Conservation (phyloP, 2,113 vertebrate species). For the Rhipidura dahli region DNA sequence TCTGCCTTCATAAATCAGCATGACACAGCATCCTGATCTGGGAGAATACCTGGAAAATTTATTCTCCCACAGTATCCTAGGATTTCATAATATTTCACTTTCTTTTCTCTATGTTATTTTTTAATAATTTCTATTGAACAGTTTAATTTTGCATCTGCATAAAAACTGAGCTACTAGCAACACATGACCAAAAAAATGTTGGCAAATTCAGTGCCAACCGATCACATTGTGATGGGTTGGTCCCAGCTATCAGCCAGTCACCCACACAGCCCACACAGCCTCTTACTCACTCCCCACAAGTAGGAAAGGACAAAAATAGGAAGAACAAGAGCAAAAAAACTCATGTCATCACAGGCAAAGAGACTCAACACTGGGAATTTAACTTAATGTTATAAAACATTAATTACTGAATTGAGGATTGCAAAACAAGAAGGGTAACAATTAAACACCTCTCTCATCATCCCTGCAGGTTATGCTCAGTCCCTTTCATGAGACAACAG, state of each 20-base stretch:
- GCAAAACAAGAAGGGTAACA: background rate
- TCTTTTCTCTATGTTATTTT: background rate
- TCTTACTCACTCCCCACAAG: background rate
- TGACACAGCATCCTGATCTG: background rate
- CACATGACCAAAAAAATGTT: background rate
- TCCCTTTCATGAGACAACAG: fast-evolving
- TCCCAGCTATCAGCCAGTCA: background rate
- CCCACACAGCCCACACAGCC: background rate
- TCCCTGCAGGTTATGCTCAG: background rate
- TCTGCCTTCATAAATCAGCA: background rate
- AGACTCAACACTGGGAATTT: background rate
- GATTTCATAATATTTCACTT: background rate
- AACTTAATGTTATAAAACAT: background rate
- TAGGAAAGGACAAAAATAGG: background rate
- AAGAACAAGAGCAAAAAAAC: background rate
- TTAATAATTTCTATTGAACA: background rate
- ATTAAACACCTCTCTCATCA: fast-evolving
- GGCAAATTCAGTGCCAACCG: background rate
- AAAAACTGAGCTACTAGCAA: background rate
- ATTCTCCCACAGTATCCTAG: fast-evolving
- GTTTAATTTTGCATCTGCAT: background rate
- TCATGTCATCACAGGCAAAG: background rate
- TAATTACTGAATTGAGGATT: background rate
- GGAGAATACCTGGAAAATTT: background rate
- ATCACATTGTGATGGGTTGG: background rate